A percentile compares a stretch with the other conserved stretches of the same genome.
phyloP scores from a whole-genome alignment of 2,888 invertebrate genomes.

The Phrixothrix hirtus region DNA sequence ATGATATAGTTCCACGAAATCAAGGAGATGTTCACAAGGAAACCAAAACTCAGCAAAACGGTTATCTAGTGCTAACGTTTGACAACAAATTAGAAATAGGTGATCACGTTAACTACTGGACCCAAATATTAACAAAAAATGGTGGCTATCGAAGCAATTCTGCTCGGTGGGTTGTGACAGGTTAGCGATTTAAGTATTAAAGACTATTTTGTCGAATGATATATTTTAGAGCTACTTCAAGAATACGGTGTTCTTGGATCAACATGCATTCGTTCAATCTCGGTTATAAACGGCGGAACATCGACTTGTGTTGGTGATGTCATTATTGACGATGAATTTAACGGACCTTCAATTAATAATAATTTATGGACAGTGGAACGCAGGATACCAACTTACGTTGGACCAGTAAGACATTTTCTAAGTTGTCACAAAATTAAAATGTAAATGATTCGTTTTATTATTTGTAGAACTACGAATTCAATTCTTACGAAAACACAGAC shows the following conservation, averaged over 20 bases:
- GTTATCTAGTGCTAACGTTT: conserved; percentile 57
- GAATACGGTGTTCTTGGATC: conserved; percentile 1
- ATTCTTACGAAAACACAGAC: conserved; percentile 62
- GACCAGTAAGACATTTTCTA: conserved; percentile 55
- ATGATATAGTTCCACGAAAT: conserved; percentile 55
- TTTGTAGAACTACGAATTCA: conserved; percentile 68
- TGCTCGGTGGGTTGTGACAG: conserved; percentile 53
- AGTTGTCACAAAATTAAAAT: too few relatives aligned
- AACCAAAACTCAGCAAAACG: conserved; percentile 53
- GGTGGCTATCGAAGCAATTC: conserved; percentile 57
- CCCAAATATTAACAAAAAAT: conserved; percentile 61
- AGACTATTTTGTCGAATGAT: not conserved
- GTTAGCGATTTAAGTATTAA: conserved; percentile 44
- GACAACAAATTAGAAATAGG: conserved; percentile 54
- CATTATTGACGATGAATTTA: conserved; percentile 68
- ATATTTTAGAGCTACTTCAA: conserved; percentile 11
- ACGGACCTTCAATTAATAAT: conserved; percentile 50
- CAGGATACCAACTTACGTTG: conserved; percentile 58
- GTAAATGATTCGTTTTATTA: too few relatives aligned
- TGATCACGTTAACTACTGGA: conserved; percentile 66
- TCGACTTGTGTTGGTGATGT: conserved; percentile 44
- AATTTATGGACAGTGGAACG: conserved; percentile 63
- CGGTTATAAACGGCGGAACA: conserved; percentile 10
- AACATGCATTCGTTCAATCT: not conserved
- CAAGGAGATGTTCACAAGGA: conserved; percentile 62